Conservation (phyloP, 2,797 vertebrate species). For the Dermochelys coriacea region DNA sequence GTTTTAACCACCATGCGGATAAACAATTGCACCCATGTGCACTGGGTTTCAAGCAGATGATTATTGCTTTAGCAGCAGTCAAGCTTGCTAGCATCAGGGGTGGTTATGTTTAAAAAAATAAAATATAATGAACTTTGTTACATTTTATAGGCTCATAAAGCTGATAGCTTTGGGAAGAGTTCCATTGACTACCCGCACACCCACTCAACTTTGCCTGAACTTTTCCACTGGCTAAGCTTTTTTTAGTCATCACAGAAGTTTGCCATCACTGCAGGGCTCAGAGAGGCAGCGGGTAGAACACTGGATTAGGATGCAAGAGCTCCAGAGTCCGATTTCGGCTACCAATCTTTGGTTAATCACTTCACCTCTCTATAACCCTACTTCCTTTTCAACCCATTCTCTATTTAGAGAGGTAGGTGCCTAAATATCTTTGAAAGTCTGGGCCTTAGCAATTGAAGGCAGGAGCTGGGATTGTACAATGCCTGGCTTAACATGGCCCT, state of each 20-base stretch:
- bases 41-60: neutral
- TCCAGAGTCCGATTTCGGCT: neutral
- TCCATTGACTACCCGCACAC: neutral
- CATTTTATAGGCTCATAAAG: conserved; percentile 30
- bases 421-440: neutral
- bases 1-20: conserved; percentile 22
- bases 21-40: neutral
- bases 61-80: neutral
- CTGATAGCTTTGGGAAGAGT: neutral
- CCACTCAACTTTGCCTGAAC: fast-evolving
- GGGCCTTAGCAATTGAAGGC: too few relatives aligned
- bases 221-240: neutral
- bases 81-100: neutral
- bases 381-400: neutral
- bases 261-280: neutral
- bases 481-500: neutral
- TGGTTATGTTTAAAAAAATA: fast-evolving
- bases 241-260: neutral
- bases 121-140: conserved; percentile 29
- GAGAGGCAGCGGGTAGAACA: neutral
- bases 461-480: neutral
- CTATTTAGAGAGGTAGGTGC: neutral
- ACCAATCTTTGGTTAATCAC: neutral
- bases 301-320: neutral
- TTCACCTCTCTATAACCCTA: too few relatives aligned